phyloP scores from a whole-genome alignment of 2,888 invertebrate genomes.

The Drosophila siamana region DNA sequence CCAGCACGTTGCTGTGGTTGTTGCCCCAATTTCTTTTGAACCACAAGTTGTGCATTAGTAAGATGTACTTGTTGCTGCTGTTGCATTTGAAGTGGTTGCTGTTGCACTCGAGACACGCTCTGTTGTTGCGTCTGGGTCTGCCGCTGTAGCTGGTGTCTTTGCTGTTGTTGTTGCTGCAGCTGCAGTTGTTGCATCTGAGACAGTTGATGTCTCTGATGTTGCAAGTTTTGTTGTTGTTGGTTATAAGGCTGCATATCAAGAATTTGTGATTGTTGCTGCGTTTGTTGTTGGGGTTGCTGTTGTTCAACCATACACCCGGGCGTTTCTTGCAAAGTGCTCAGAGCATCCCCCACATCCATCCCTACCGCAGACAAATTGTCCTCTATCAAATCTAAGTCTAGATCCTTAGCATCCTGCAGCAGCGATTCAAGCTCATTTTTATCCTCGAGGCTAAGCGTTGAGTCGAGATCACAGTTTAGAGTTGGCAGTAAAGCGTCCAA shows the following conservation, averaged over 20 bases:
- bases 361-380: constrained; percentile 86
- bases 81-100: constrained; percentile 46
- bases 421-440: constrained; percentile 85
- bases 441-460: constrained; percentile 84
- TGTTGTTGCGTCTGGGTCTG: constrained; percentile 51
- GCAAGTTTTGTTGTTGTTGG: constrained; percentile 53
- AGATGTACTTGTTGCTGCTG: constrained; percentile 52
- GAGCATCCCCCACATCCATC: constrained; percentile 75
- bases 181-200: constrained; percentile 46
- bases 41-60: constrained; percentile 31
- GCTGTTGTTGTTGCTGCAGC: constrained; percentile 51
- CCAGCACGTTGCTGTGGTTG: constrained; percentile 51
- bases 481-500: constrained; percentile 89
- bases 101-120: constrained; percentile 47
- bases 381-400: constrained; percentile 85
- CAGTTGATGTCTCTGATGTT: constrained; percentile 41
- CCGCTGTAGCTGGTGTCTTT: constrained; percentile 38
- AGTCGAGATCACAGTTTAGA: constrained; percentile 86
- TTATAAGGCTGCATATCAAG: constrained; percentile 51
- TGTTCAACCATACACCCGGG: constrained; percentile 48
- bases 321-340: constrained; percentile 66
- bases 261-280: constrained; percentile 62
- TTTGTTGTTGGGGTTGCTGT: constrained; percentile 46
- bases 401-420: constrained; percentile 84
- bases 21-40: constrained; percentile 49